Evolutionary conservation across 2,797 vertebrate genomes (phyloP), one percentile per base, ranked within the genome.

Genomic region (Capromys pilorides): DNA sequence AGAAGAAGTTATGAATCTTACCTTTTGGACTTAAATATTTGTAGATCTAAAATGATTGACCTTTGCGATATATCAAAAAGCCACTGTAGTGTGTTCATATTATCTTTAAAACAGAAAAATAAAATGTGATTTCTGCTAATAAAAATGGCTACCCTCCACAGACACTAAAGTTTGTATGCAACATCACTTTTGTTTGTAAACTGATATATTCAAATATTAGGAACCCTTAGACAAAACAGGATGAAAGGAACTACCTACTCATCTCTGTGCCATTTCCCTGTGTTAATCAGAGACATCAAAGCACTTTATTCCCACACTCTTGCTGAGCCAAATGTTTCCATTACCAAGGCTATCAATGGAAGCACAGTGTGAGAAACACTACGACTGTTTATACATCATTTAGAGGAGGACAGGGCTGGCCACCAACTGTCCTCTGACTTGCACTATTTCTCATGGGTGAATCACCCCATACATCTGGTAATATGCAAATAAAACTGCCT

Each of bases 231-330:
- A 95, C 81, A 79, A 90, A 80, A 88, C 2, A 39, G n/a, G 16
- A 89, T 26, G 61, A 91, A 95, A 95, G 33, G 45, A 96, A 97
- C 73, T 79, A 91, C 51, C 73, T 91, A 66, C 33, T 93, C 39
- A 94, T 1, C 36, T 94, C 79, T 62, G 31, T 16, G 54, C 54
- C 75, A 88, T 96, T 97, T 96, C 57, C 84, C 87, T 93, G 9
- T 95, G 88, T 90, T 97, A 90, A 97, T 93, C 81, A 97, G 36
- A 88, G 81, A 94, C 81, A 90, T 0, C 54, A 95, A 96, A 97
- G 86, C 96, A 85, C 90, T 97, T 97, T 33, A 80, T 57, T 95
- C 78, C 2, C 54, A 90, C 11, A 92, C 78, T 96, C 69, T 36
- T 96, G 90, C 86, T 89, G 19, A 89, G 93, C 36, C 83, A 96